These are phyloP conservation scores for Linhomoeus sp. DNA, from an alignment of 2,888 invertebrate species.

Conservation along the genomic window DNA sequence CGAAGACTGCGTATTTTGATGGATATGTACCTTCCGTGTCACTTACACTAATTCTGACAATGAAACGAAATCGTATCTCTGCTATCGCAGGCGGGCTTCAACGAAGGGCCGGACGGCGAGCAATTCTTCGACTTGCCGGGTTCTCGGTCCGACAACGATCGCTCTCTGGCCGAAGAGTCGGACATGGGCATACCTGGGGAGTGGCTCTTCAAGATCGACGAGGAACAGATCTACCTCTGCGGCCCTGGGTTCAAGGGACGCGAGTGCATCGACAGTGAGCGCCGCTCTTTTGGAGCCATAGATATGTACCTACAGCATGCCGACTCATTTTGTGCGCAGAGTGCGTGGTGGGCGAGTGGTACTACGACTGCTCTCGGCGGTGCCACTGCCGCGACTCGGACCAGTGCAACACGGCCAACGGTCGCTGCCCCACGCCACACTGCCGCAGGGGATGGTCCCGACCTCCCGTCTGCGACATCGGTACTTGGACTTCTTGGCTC, in stretches of 20 bases:
- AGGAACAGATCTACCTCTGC: constrained; percentile 17
- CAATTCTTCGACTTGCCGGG: constrained; percentile 19
- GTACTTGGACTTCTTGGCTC: constrained; percentile 3
- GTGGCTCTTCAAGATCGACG: constrained; percentile 24
- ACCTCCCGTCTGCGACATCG: constrained; percentile 17
- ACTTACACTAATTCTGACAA: too few species aligned
- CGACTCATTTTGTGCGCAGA: constrained; percentile 3
- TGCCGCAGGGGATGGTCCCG: constrained; percentile 22
- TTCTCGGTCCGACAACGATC: constrained; percentile 18
- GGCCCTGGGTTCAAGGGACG: constrained; percentile 26
- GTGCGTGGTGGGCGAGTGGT: constrained; percentile 7
- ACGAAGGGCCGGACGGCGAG: constrained; percentile 4
- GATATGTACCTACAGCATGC: too few species aligned
- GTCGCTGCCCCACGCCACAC: constrained; percentile 16
- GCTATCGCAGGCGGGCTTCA: constrained; percentile 15
- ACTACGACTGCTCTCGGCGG: constrained; percentile 7
- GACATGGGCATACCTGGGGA: constrained; percentile 28
- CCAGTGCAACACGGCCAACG: constrained; percentile 20
- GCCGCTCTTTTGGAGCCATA: too few species aligned
- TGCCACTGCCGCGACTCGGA: constrained; percentile 22
- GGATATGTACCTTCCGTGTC: too few species aligned
- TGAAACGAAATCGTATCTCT: too few species aligned
- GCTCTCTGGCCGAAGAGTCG: constrained; percentile 18
- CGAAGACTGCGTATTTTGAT: too few species aligned
- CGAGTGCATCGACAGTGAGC: constrained; percentile 20